Evolutionary conservation across 2,797 vertebrate species (phyloP), one percentile per base, ranked within the genome.

Genomic region (Xenopus petersii): DNA sequence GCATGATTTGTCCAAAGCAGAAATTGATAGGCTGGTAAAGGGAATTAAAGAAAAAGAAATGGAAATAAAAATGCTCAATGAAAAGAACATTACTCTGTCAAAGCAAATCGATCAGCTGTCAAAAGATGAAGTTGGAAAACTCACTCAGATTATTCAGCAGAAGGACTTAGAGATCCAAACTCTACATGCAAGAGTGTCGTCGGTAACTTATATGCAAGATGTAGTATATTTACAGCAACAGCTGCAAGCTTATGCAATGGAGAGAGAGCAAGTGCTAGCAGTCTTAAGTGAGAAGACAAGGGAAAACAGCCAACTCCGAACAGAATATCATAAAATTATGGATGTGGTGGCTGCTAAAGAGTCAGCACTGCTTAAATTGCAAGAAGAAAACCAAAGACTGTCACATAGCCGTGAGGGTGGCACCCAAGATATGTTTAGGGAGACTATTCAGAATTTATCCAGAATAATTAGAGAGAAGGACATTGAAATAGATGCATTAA

Each of bases 401-500:
- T 92, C 88, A 8, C 87, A 77, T 26, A 89, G 90, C 81, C 91
- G 89, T 36, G 97, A 99, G 78, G 93, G 91, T 0, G 96, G 94
- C 54, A 94, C 94, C 85, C 95, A 97, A 12, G 98, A 98, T 26
- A 99, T 99, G 98, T 96, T 95, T 82, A 91, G 94, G 81, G 97
- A 99, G 87, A 98, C 98, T 51, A 93, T 99, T 85, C 97, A 98
- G 87, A 99, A 99, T 85, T 87, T 99, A 64, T 98, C 98, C 1
- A 92, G 97, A 62, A 98, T 99, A 80, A 98, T 99, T 83, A 85
- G 98, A 66, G 98, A 99, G 86, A 99, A 98, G 81, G 98, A 99
- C 84, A 99, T 99, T 0, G 98, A 99, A 89, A 98, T 98, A 1
- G 98, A 99, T 51, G 98, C 97, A 0, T 80, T 99, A 51, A 97